A percentile compares a stretch with the other conserved stretches of the same genome.
phyloP scores from a whole-genome alignment of 2,797 vertebrate genomes.

The Girardinus metallicus region DNA sequence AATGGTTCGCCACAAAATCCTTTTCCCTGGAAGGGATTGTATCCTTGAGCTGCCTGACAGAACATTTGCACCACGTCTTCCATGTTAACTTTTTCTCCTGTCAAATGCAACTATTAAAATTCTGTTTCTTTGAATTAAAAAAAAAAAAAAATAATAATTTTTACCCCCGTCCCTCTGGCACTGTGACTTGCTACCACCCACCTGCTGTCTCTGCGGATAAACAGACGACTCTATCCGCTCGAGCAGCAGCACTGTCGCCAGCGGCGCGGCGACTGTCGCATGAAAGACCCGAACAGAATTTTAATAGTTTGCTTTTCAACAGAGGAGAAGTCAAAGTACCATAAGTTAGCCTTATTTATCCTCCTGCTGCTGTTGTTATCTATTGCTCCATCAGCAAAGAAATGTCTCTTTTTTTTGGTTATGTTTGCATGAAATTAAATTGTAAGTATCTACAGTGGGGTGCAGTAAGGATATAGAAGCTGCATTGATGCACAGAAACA shows the following conservation, averaged over 20 bases:
- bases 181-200: conserved; percentile 35
- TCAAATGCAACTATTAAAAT: conserved; percentile 39
- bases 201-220: conserved; percentile 30
- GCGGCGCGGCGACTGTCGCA: conserved; percentile 34
- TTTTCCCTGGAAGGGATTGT: conserved; percentile 99
- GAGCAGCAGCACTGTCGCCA: conserved; percentile 27
- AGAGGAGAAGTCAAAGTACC: conserved; percentile 10
- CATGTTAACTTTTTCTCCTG: background rate
- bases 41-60: conserved; percentile 90
- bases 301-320: conserved; percentile 47
- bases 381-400: background rate
- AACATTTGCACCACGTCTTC: conserved; percentile 23
- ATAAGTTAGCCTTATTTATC: conserved; percentile 6
- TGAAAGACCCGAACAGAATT: conserved; percentile 54
- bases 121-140: conserved; percentile 34
- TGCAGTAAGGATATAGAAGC: background rate
- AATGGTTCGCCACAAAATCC: conserved; percentile 99
- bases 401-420: background rate
- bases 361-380: conserved; percentile 13
- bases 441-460: background rate
- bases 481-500: background rate
- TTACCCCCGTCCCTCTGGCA: background rate
- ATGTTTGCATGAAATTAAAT: background rate
- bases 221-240: conserved; percentile 18
- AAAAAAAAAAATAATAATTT: too few species aligned